Conservation (phyloP, 2,797 vertebrate genomes). For the Cyprinodon diabolis region DNA sequence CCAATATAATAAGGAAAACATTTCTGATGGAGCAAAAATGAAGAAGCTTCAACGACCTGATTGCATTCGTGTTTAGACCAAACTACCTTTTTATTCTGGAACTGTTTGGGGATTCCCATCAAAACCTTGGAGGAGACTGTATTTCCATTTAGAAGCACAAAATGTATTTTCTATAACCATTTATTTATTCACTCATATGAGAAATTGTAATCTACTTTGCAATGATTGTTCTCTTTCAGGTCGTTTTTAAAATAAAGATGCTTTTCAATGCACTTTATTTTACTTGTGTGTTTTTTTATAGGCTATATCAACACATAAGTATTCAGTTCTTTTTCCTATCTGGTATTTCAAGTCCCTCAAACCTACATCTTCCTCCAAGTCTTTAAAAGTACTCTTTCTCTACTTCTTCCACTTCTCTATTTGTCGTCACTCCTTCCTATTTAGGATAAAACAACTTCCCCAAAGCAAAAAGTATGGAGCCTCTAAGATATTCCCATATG, state of each 20-base stretch:
- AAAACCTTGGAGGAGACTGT: not conserved
- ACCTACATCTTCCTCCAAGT: slow-evolving; percentile 40
- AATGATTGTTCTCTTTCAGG: slow-evolving; percentile 5
- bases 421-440: slow-evolving; percentile 29
- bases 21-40: not conserved
- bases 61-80: not conserved
- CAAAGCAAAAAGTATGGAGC: slow-evolving; percentile 43
- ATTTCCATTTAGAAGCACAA: not conserved
- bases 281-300: slow-evolving; percentile 42
- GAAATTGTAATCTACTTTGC: not conserved
- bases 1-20: not conserved
- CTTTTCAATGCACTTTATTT: slow-evolving; percentile 52
- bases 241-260: slow-evolving; percentile 42
- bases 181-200: not conserved
- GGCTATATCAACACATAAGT: slow-evolving; percentile 33
- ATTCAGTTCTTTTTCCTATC: slow-evolving; percentile 50
- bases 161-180: not conserved
- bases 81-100: not conserved
- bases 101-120: not conserved
- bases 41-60: not conserved
- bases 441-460: slow-evolving; percentile 34
- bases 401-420: slow-evolving; percentile 17
- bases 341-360: slow-evolving; percentile 47
- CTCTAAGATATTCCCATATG: slow-evolving; percentile 31
- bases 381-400: slow-evolving; percentile 34